Evolutionary conservation across 2,797 vertebrate genomes (phyloP), one percentile per base, ranked within the genome.

Genomic region (Sebastes paucispinis): DNA sequence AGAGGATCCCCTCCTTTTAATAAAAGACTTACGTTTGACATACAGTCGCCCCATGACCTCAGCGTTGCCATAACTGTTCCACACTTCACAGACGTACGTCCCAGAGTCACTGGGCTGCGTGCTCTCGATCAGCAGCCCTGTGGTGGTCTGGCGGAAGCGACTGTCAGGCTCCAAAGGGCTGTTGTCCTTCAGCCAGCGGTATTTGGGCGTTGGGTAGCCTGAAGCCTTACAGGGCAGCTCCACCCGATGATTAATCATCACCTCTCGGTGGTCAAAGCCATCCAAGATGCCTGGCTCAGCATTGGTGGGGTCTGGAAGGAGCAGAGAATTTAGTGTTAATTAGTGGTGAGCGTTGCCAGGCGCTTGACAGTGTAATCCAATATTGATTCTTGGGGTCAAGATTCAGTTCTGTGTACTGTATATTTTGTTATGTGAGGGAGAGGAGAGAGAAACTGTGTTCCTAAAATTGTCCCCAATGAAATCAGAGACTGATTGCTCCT

Each of bases 121-220:
- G 85, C 96, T 97, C 91, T 98, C 98, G 4, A 99, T 98, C 84
- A 98, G 95, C 80, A 99, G 92, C 65, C 98, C 98, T 0, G 96
- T 97, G 82, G 96, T 93, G 2, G 97, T 98, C 91, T 98, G 97
- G 47, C 97, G 96, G 94, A 98, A 98, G 83, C 97, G 96, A 89
- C 95, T 98, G 91, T 98, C 98, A 20, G 97, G 96, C 89, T 99
- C 98, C 94, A 98, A 92, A 69, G 98, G 98, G 87, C 98, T 96
- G 80, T 98, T 99, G 95, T 99, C 97, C 90, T 98, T 98, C 88
- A 99, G 96, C 98, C 98, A 99, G 91, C 97, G 98, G 92, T 98
- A 98, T 86, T 98, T 97, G 88, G 98, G 98, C 68, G 96, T 91
- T 0, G 98, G 98, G 93, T 98, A 98, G 85, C 98, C 98, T 16